Base-by-base conservation (phyloP, 2,888 invertebrate genomes). In the Nymphalis c-album region DNA sequence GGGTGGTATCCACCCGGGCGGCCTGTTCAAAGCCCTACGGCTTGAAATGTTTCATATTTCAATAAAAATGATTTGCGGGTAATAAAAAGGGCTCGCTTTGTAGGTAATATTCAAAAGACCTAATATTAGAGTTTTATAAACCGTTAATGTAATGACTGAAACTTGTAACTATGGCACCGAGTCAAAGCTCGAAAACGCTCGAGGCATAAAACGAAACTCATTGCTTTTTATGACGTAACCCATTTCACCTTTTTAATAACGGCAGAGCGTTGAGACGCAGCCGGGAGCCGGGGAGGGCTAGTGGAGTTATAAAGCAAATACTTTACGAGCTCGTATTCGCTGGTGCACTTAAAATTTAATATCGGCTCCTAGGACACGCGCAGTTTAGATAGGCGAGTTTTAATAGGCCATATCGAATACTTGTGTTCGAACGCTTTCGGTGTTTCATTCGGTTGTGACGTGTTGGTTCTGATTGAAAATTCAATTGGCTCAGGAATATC, bases 271-370 rank as follows among this genome's bases (percentile, higher is more conserved):
- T 53, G 53, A 60, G 31, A 63, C 55, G 53, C 46, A 20, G 35
- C n/a, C 31, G 47, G 31, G 55, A 40, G 40, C 20, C n/a, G 18
- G 47, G 31, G 55, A 40, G 40, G 57, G 63, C 63, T 46, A 51
- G 63, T 55, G 60, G 46, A 63, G 46, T 53, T 67, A 69, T 69
- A 69, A 66, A 69, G 69, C 67, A 53, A 61, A 66, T 61, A 51
- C 60, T 63, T 71, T 71, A 68, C 63, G 71, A 66, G 61, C 60
- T 68, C 65, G 51, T 68, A 71, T 68, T 66, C 68, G 66, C 26
- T 45, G 62, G 55, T 35, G 53, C 45, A 48, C 68, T 71, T 71
- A 66, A 66, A 68, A 48, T 68, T 68, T 68, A 66, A 71, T 71
- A 71, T 66, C 63, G 16, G 50, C 50, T 45, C 60, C 66, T 69